A percentile compares a stretch with the other conserved stretches of the same genome.
Conservation (phyloP, 2,113 vertebrate genomes). For the Rhagologus leucostigma region DNA sequence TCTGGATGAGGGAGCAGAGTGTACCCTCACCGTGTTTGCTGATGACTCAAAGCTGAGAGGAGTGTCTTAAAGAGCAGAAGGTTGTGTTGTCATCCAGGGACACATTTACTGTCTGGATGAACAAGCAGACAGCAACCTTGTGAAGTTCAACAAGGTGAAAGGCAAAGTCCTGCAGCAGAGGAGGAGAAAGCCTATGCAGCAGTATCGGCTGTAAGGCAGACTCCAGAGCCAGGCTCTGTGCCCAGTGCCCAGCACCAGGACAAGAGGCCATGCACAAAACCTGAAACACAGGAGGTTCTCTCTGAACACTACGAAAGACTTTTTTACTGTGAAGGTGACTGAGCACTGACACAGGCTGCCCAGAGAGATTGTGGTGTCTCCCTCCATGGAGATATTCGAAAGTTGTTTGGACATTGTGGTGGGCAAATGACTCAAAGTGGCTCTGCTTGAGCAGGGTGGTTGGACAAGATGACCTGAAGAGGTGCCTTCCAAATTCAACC, state of each 20-base stretch:
- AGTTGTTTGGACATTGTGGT: background rate
- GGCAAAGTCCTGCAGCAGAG: background rate
- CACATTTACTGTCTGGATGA: background rate
- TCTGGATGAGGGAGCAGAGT: background rate
- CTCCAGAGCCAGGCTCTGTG: background rate
- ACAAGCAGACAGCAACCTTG: background rate
- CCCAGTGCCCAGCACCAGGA: background rate
- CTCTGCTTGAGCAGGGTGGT: background rate
- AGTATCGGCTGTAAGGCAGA: background rate
- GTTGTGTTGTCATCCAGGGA: background rate
- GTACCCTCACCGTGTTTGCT: background rate
- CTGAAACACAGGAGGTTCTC: accelerated
- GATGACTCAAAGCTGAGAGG: background rate
- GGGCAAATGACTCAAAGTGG: background rate
- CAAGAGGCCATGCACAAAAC: background rate
- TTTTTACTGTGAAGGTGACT: background rate
- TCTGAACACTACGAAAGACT: background rate
- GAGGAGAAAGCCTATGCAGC: background rate
- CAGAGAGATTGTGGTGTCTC: background rate
- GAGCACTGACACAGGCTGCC: background rate
- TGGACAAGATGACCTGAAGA: background rate
- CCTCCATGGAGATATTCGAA: background rate
- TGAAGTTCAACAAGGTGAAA: background rate
- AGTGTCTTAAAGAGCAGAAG: background rate
- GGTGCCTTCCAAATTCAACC: background rate